Conservation (phyloP, 2,113 vertebrate genomes). For the Hymenochirus boettgeri region DNA sequence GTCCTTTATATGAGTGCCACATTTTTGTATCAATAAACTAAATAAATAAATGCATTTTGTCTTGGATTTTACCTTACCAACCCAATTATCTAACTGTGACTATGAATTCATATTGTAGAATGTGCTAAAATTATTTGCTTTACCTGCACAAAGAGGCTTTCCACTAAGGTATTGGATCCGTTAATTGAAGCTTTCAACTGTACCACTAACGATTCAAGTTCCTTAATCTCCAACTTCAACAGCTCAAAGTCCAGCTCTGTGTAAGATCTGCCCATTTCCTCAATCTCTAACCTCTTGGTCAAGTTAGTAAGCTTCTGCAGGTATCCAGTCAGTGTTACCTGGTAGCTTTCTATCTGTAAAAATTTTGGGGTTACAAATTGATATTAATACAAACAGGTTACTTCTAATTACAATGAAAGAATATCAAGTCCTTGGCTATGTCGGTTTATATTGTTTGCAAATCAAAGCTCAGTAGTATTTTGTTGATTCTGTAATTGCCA, state of each 20-base stretch:
- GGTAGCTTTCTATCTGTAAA: slow-evolving; percentile 20
- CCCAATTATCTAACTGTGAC: too few species aligned
- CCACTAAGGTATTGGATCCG: slow-evolving; percentile 46
- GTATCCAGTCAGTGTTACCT: slow-evolving; percentile 16
- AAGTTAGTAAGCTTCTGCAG: slow-evolving; percentile 63
- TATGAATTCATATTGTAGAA: not conserved
- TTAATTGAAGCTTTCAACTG: slow-evolving; percentile 58
- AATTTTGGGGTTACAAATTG: not conserved
- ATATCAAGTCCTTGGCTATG: too few species aligned
- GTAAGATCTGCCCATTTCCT: slow-evolving; percentile 62
- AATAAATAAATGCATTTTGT: too few species aligned
- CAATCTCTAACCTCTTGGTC: slow-evolving; percentile 61
- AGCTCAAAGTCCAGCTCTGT: slow-evolving; percentile 50
- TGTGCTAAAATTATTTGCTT: too few species aligned
- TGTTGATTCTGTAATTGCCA: too few species aligned
- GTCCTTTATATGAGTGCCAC: not conserved
- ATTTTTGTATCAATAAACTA: not conserved
- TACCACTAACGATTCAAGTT: slow-evolving; percentile 57
- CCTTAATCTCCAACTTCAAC: slow-evolving; percentile 60
- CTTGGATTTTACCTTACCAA: too few species aligned
- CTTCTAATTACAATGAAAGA: too few species aligned
- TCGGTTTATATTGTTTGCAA: too few species aligned
- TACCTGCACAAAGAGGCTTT: slow-evolving; percentile 55
- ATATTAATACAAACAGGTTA: too few species aligned
- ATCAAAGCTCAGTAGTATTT: too few species aligned